phyloP scores from a whole-genome alignment of 2,113 vertebrate species.

The Phyllostomus hastatus region DNA sequence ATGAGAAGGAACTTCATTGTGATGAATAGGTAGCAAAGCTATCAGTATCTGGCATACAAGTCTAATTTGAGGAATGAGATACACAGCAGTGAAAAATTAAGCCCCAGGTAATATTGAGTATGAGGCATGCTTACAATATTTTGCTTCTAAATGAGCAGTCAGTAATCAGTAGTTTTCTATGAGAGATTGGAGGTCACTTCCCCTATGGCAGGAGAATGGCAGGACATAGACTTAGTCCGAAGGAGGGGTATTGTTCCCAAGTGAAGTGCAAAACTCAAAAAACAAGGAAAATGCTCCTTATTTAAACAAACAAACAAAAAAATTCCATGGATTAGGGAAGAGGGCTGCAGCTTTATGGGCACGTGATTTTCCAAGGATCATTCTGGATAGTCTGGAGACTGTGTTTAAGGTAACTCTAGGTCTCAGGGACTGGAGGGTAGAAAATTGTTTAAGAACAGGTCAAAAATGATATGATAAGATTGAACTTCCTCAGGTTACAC shows the following conservation, averaged over 20 bases:
- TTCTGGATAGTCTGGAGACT: neutral
- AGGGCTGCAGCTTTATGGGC: neutral
- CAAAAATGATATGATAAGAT: neutral
- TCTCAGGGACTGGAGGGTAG: neutral
- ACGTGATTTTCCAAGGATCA: neutral
- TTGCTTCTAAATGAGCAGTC: neutral
- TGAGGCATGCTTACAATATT: neutral
- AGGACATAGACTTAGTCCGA: neutral
- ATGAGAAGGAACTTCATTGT: neutral
- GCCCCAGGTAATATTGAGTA: neutral
- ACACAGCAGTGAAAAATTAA: neutral
- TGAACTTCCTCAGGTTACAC: neutral
- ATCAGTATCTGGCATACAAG: neutral
- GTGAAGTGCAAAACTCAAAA: neutral
- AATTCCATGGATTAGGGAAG: neutral
- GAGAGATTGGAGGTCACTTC: neutral
- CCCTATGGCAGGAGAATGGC: accelerated
- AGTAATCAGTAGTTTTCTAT: neutral
- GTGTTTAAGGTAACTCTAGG: neutral
- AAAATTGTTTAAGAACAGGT: neutral
- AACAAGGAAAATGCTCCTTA: neutral
- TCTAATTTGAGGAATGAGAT: neutral
- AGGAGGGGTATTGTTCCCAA: neutral
- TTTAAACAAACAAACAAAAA: neutral
- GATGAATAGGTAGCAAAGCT: neutral